phyloP scores from a whole-genome alignment of 2,113 vertebrate genomes.

The Pluvianellus socialis region DNA sequence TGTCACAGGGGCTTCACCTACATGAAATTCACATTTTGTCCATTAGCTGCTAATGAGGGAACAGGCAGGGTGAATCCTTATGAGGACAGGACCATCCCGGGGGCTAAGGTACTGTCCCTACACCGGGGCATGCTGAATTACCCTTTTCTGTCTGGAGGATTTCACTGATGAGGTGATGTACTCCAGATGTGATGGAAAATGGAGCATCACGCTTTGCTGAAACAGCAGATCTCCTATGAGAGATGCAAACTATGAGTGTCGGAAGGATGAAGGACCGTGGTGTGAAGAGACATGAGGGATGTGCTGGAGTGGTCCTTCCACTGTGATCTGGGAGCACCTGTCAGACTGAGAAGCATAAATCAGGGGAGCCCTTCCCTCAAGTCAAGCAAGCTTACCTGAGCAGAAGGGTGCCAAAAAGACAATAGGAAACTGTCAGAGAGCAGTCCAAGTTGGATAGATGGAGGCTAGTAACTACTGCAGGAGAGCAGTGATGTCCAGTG shows the following conservation, averaged over 20 bases:
- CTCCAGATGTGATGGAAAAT: background rate
- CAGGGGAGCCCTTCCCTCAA: background rate
- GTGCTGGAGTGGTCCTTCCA: background rate
- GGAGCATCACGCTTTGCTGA: background rate
- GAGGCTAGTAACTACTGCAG: background rate
- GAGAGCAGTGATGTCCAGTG: background rate
- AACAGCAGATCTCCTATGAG: background rate
- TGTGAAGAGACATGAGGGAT: background rate
- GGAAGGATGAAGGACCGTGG: background rate
- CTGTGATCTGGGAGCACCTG: background rate
- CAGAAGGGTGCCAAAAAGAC: background rate
- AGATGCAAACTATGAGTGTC: background rate
- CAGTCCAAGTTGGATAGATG: background rate
- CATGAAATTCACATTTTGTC: background rate
- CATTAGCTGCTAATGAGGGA: background rate
- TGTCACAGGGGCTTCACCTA: background rate
- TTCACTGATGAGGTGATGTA: background rate
- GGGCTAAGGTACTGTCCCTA: background rate
- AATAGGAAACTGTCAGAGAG: background rate
- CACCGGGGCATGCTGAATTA: background rate
- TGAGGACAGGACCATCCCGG: background rate
- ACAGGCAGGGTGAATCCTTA: background rate
- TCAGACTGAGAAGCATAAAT: background rate
- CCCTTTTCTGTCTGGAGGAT: background rate
- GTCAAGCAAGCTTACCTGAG: background rate